Base-by-base conservation (phyloP, 2,113 vertebrate genomes). In the Chaenocephalus aceratus region DNA sequence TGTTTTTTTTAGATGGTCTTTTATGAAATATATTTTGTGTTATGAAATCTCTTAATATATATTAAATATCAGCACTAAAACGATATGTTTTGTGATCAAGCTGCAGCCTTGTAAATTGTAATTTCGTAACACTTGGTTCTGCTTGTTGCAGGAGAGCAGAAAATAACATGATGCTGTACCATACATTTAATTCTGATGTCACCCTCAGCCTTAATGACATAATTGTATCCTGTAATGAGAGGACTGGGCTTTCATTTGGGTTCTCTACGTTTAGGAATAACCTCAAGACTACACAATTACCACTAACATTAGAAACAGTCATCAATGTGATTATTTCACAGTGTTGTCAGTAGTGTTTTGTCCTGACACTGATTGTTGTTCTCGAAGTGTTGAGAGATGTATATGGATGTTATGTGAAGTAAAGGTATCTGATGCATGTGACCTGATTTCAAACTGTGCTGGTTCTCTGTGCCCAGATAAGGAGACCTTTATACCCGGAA, bases 381-480 rank as follows among this genome's bases (percentile, higher is more conserved):
- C 6, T 51, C 26, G 1, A 4, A 62, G 56, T 54, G 23, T 10
- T 51, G 16, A 69, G 23, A 16, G 14, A 3, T 46, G 69, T 53
- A 62, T 30, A 61, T 56, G 26, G 69, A 34, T 73, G 64, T 51
- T n/a, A 44, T 53, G 49, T 76, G 65, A 59, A 44, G 63, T 54
- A 75, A 6, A 16, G 21, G 36, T 4, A 66, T 56, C 18, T 3
- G 21, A 53, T 30, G 30, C 30, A 30, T 4, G 30, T 30, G 30
- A 30, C 30, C 30, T 30, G 30, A 30, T 30, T 30, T 30, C 30
- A 30, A 30, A 30, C 18, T 41, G 54, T 73, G 80, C 75, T 58
- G 68, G 46, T 82, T 78, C 16, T 54, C 5, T 65, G 45, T 49
- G 58, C 5, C 18, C 46, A 75, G 80, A 85, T 73, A 67, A 34